These are phyloP conservation scores for Amphipyra tragopoginis DNA, from an alignment of 2,888 invertebrate species.

Conservation along the genomic window DNA sequence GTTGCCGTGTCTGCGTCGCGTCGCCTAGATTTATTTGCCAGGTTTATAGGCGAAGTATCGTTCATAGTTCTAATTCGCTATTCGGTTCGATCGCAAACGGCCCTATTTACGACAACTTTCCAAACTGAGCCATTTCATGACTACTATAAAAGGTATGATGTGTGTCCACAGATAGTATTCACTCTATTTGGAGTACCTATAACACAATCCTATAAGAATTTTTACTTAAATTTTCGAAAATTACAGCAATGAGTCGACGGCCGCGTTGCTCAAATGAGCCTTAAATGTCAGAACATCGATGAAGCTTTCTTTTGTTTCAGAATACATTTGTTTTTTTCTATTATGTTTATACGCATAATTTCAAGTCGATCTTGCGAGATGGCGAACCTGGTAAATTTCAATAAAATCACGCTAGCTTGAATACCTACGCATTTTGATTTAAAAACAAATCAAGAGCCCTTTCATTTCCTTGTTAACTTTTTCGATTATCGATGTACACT, in stretches of 20 bases:
- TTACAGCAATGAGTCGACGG: too few species aligned
- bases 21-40: slow-evolving; percentile 17
- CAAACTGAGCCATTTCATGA: slow-evolving; percentile 64
- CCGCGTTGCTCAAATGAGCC: too few species aligned
- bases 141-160: slow-evolving; percentile 61
- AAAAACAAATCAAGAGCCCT: neutral
- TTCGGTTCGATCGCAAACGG: slow-evolving; percentile 66
- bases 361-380: too few species aligned
- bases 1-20: neutral
- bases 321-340: too few species aligned
- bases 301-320: too few species aligned
- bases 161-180: slow-evolving; percentile 60
- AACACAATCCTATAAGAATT: neutral
- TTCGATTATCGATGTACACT: neutral
- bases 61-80: slow-evolving; percentile 61
- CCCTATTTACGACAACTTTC: slow-evolving; percentile 67
- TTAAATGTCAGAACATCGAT: too few species aligned
- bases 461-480: neutral
- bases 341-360: too few species aligned
- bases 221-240: too few species aligned
- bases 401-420: too few species aligned
- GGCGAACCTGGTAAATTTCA: too few species aligned
- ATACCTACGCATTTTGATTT: neutral
- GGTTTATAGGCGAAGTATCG: slow-evolving; percentile 37
- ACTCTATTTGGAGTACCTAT: slow-evolving; percentile 31